Evolutionary conservation across 1,140 invertebrate species (phyloP), one percentile per base, ranked within the genome.

Genomic region (Globodera ellingtonae): DNA sequence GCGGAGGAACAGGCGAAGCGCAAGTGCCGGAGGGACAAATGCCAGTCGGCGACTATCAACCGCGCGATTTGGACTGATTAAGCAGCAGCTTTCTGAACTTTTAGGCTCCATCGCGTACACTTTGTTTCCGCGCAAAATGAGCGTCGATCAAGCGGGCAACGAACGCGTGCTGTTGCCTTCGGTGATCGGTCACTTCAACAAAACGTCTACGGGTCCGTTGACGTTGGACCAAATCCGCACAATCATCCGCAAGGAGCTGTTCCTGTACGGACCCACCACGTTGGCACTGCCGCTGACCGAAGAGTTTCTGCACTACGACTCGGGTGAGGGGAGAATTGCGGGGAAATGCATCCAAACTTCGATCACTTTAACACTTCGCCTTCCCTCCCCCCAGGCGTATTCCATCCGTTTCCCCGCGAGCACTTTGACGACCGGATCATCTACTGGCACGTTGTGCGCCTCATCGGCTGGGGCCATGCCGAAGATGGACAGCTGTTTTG

Each of bases 231-330:
- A 85, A 77, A 85, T 84, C 71, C 79, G 76, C 13, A 83, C 66
- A 24, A 86, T 89, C 47, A 86, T 89, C 35, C 84, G 85, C 71
- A 89, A 89, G 66, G 87, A 89, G 48, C 71, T 89, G 15, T 80
- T 80, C n/a, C 79, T 89, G 7, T 87, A 72, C 77, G 87, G 87
- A 47, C 88, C 87, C 7, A 89, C 87, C 4, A 89, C 87, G 10
- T 83, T 89, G 81, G 87, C 87, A 65, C 88, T 89, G 74, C 87
- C 87, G 9, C 83, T 89, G 10, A 89, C 87, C 5, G 87, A 89
- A 84, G 87, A 89, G 69, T 89, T 89, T 70, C 78, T 89, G 8
- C 87, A 89, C 75, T 89, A 89, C 72, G 84, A 86, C 18, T 80
- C 71, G 18, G 87, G 85, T 79, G 46, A 48, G 24, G 15, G 6